Percentiles rank a stretch among this genome's conserved stretches.
phyloP scores from a whole-genome alignment of 2,113 vertebrate genomes.

The Lagopus muta region DNA sequence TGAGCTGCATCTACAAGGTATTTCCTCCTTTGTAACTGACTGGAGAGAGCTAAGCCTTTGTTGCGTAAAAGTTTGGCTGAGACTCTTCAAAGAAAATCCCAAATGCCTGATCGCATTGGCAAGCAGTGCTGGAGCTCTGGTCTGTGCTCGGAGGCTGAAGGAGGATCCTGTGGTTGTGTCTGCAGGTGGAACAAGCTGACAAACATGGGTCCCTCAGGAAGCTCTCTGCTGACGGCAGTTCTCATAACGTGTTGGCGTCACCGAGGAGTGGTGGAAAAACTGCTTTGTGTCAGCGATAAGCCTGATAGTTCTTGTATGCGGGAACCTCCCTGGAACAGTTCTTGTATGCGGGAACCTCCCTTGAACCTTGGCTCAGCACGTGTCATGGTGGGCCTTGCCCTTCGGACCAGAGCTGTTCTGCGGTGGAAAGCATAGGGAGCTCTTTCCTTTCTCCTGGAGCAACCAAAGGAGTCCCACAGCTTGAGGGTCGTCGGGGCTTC shows the following conservation, averaged over 20 bases:
- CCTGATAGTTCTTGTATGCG: not conserved
- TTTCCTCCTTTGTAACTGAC: constrained; percentile 12
- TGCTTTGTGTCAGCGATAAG: not conserved
- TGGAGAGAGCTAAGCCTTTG: not conserved
- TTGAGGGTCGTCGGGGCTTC: not conserved
- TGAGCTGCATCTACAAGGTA: not conserved
- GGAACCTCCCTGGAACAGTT: not conserved
- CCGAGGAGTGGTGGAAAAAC: not conserved
- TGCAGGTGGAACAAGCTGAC: not conserved
- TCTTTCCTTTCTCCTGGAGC: not conserved
- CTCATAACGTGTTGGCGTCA: not conserved
- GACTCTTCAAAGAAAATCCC: constrained; percentile 18
- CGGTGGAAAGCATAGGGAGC: not conserved
- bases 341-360: not conserved
- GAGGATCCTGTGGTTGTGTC: not conserved
- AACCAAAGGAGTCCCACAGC: not conserved
- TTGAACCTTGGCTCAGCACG: not conserved
- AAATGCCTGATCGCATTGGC: not conserved
- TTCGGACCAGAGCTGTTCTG: not conserved
- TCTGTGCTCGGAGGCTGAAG: rapidly evolving
- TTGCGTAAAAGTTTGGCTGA: constrained; percentile 43
- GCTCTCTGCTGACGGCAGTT: not conserved
- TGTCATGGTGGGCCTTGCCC: not conserved
- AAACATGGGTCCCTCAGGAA: not conserved
- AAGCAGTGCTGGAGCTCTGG: not conserved